Percentiles rank a stretch among this genome's conserved stretches.
These are phyloP conservation scores for Corynorhinus townsendii DNA, from an alignment of 2,113 vertebrate species.

Conservation along the genomic window DNA sequence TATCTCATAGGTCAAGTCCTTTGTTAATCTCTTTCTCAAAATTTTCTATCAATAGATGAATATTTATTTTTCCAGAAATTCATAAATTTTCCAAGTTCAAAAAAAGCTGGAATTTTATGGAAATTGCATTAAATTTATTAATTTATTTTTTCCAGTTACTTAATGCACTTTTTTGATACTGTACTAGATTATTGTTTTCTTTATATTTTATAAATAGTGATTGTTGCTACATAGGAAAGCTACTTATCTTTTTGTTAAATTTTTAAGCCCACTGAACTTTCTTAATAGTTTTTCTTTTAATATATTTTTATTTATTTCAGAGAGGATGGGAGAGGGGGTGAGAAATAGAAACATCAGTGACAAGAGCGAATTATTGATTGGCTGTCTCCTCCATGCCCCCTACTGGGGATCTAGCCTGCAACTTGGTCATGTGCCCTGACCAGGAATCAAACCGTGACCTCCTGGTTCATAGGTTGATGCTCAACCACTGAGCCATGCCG, in stretches of 20 bases:
- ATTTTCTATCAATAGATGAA: neutral
- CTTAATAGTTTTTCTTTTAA: neutral
- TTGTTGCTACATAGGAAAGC: neutral
- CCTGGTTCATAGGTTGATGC: no score
- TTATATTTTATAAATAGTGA: neutral
- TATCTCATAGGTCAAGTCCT: neutral
- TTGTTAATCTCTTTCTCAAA: neutral
- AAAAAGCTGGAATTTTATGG: neutral
- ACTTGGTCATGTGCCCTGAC: no score
- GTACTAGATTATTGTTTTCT: neutral
- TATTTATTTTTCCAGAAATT: neutral
- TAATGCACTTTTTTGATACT: neutral
- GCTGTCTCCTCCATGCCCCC: no score
- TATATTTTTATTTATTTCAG: no score
- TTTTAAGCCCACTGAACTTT: neutral
- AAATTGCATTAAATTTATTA: conserved; percentile 2
- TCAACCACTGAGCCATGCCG: no score
- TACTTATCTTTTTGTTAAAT: neutral
- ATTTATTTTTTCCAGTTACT: neutral
- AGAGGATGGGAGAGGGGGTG: no score
- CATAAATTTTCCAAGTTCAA: conserved; percentile 1
- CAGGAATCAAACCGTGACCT: no score
- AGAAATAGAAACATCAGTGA: no score
- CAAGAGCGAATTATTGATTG: no score
- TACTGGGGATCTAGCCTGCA: no score